A percentile compares a stretch with the other conserved stretches of the same genome.
Conservation (phyloP, 2,797 vertebrate genomes). For the Selene dorsalis region DNA sequence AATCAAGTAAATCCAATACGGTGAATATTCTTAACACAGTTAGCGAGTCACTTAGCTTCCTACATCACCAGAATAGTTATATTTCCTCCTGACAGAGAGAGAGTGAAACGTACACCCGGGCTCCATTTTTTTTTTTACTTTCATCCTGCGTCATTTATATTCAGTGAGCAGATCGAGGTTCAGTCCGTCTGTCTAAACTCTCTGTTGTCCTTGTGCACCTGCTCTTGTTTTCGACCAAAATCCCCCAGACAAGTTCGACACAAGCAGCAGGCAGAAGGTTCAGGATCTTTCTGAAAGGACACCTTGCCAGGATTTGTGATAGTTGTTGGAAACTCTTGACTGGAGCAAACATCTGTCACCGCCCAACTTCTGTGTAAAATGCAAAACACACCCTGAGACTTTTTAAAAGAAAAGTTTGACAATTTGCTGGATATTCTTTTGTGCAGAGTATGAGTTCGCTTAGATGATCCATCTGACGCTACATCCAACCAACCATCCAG, state of each 20-base stretch:
- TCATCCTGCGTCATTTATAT: constrained; percentile 25
- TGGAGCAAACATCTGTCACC: background rate
- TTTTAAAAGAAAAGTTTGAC: background rate
- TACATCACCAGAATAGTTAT: constrained; percentile 6
- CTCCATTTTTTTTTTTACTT: constrained; percentile 2
- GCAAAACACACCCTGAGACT: background rate
- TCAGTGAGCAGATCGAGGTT: constrained; percentile 31
- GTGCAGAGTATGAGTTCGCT: too few relatives aligned
- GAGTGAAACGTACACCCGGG: constrained; percentile 1
- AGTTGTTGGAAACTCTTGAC: background rate
- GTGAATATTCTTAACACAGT: constrained; percentile 32
- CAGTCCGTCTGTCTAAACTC: background rate
- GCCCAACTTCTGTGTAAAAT: background rate
- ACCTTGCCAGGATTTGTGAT: constrained; percentile 14
- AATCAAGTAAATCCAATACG: constrained; percentile 57
- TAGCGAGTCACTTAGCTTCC: constrained; percentile 31
- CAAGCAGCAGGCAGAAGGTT: constrained; percentile 39
- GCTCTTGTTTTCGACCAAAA: constrained; percentile 34
- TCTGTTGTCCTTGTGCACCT: constrained; percentile 40
- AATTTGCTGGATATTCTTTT: background rate
- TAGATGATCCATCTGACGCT: background rate
- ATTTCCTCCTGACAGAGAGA: background rate
- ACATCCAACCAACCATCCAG: background rate
- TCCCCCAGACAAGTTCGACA: constrained; percentile 39
- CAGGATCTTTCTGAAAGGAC: constrained; percentile 21